Evolutionary conservation across 2,113 vertebrate genomes (phyloP).

Genomic region (Leptodactylus fuscus): DNA sequence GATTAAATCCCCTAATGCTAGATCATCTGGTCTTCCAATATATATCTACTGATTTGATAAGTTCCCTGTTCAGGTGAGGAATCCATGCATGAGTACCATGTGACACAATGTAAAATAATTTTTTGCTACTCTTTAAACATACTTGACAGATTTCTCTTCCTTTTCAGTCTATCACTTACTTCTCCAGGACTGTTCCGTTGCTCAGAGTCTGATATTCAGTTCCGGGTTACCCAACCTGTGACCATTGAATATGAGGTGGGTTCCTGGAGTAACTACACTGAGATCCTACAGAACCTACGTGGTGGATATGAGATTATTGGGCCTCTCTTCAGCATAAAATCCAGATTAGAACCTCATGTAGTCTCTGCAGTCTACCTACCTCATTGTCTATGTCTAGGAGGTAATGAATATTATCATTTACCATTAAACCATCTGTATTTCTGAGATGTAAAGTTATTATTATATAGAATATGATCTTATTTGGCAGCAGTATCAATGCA

Average conservation of each 20-base stretch:
- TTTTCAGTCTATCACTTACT: background rate
- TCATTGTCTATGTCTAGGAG: background rate
- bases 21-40: no score
- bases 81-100: no score
- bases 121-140: no score
- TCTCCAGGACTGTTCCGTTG: conserved; percentile 21
- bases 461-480: no score
- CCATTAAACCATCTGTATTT: background rate
- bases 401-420: background rate
- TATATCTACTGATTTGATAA: no score
- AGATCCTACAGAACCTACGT: background rate
- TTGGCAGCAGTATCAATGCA: no score
- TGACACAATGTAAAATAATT: no score
- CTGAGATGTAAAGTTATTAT: background rate
- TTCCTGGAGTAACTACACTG: background rate
- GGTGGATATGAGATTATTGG: conserved; percentile 22
- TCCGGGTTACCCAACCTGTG: conserved; percentile 4
- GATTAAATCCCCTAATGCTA: no score
- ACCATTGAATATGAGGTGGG: conserved; percentile 17
- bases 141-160: no score
- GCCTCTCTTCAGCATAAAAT: conserved; percentile 16
- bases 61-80: no score
- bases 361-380: background rate
- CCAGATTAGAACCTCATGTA: background rate
- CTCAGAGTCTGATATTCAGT: background rate